phyloP scores from a whole-genome alignment of 2,888 invertebrate genomes.

The Mermis nigrescens region DNA sequence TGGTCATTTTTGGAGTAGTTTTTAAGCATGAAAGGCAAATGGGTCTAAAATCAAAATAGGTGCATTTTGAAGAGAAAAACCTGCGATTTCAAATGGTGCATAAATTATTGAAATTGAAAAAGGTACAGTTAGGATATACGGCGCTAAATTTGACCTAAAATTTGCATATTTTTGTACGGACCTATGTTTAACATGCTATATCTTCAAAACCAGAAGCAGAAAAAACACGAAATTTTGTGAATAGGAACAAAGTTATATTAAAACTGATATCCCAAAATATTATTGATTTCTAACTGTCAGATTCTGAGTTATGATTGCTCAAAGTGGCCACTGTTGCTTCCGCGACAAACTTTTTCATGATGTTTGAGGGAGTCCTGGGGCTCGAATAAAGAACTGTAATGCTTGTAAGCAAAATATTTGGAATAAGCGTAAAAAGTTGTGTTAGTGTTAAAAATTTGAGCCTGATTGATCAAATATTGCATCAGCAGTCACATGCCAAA shows the following conservation, averaged over 20 bases:
- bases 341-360: not conserved
- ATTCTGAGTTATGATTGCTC: not conserved
- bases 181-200: not conserved
- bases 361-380: not conserved
- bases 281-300: not conserved
- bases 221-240: not conserved
- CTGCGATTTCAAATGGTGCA: not conserved
- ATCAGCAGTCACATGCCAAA: no score
- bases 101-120: not conserved
- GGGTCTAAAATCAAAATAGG: not conserved
- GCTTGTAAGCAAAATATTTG: not conserved
- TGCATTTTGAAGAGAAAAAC: not conserved
- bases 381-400: not conserved
- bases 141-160: not conserved
- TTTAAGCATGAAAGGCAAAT: not conserved
- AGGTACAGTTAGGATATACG: not conserved
- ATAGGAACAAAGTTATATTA: not conserved
- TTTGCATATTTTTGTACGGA: not conserved
- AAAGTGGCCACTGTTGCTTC: not conserved
- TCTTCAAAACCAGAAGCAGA: not conserved
- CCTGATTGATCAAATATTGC: not conserved
- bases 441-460: not conserved
- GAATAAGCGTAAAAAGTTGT: not conserved
- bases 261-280: not conserved
- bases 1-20: not conserved